Evolutionary conservation across 2,888 invertebrate species (phyloP), one percentile per base, ranked within the genome.

Genomic region (Lasioglossum pauxillum): DNA sequence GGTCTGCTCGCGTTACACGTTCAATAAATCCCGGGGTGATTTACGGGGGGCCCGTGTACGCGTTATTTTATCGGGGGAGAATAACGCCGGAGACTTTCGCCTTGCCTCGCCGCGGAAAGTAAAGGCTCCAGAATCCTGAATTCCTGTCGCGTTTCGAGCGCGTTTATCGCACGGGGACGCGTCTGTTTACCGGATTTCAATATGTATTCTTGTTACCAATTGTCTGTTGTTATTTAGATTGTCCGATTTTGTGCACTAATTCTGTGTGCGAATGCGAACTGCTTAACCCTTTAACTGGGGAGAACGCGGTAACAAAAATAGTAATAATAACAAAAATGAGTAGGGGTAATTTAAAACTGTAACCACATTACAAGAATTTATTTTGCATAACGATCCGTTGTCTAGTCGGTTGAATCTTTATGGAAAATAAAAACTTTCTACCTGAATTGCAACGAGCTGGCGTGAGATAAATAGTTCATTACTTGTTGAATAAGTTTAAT

Each of bases 11-110:
- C 41, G 78, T 83, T 80, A 85, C 87, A 78, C 84, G 85, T 87
- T 81, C 79, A 77, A 90, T 91, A 90, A 91, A 91, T 90, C 89
- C 86, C 73, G 44, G 19, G 73, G 82, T 87, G 91, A 91, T 92
- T 92, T 92, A 90, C 89, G 86, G 87, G 83, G 75, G 35, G 53
- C 73, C 76, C 79, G 75, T 87, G 83, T 81, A 23, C 35, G 84
- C 87, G 89, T 89, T 91, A 89, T 89, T 86, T 69, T 72, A 76
- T 53, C 60, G 74, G 12, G 41, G 71, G 38, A 71, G 71, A 71
- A 71, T 14, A 38, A n/a, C n/a, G 23, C 23, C 71, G 38, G n/a
- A 38, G 69, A 38, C 23, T 12, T 23, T 69, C 12, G 38, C 60
- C 16, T 64, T 14, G n/a, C 60, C 60, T 16, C 31, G 64, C 64